Base-by-base conservation (phyloP, 2,113 vertebrate species). In the Chelonoidis abingdonii region DNA sequence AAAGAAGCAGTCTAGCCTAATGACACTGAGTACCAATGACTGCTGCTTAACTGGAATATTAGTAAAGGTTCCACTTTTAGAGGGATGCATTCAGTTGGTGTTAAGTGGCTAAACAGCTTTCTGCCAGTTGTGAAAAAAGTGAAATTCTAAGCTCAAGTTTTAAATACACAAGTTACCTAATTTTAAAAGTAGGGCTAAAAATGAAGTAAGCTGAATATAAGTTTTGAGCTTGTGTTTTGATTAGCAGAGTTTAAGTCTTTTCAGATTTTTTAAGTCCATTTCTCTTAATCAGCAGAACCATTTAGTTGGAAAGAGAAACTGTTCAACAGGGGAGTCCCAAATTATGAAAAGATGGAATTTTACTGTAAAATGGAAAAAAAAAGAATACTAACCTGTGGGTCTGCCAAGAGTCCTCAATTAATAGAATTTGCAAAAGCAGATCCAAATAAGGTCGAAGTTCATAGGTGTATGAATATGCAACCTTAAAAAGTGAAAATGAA, bases 321-420 rank as follows among this genome's bases (percentile, higher is more conserved):
- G n/a, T 49, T 90, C 1, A 89, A 16, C 4, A 5, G 10, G 47
- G 38, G 11, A 41, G 56, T n/a, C 53, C 25, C 41, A 47, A 47
- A 78, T 78, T 47, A 78, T 25, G 47, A 78, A 47, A 47, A 47
- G 41, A 78, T 8, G 6, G 75, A 12, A 47, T 29, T 47, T 3
- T 78, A 78, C 0, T 62, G 5, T 88, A n/a, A 84, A 89, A 83
- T 14, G 79, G 82, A 62, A 56, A 93, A 69, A 69, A 27, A 35
- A 80, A 81, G 27, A 89, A 29, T 80, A 96, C 98, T 94, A 90
- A 99, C 99, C 99, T 99, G 98, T 99, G 99, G 85, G 99, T 99
- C 97, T 99, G 99, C 99, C 99, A 99, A 44, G 99, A 99, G 96
- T 99, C 99, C 95, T 99, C 99, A 93, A 99, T 99, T 97, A 99